These are phyloP conservation scores for Pomatostomus ruficeps DNA, from an alignment of 2,113 vertebrate species.

Conservation along the genomic window DNA sequence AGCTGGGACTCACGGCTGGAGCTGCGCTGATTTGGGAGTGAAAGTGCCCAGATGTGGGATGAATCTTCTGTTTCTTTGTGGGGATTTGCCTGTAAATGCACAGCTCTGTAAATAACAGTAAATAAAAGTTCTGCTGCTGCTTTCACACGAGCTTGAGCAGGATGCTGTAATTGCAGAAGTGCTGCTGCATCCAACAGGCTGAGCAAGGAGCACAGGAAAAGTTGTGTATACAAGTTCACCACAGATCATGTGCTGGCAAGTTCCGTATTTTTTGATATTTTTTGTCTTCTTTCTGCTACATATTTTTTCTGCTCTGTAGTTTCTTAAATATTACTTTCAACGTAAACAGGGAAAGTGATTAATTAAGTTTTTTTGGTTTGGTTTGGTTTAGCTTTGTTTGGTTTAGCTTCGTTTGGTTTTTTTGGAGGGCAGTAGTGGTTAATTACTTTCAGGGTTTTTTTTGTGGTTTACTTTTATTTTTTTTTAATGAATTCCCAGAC, in stretches of 20 bases:
- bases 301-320: background rate
- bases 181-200: background rate
- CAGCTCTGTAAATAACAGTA: background rate
- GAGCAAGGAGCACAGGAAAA: background rate
- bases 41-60: background rate
- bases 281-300: background rate
- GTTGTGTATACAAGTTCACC: background rate
- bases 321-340: background rate
- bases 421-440: background rate
- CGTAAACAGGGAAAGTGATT: background rate
- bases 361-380: background rate
- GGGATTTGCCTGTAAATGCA: background rate
- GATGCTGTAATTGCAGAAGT: background rate
- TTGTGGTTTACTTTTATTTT: background rate
- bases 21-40: background rate
- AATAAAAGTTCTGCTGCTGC: background rate
- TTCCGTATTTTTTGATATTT: background rate
- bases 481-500: background rate
- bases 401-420: too few species aligned
- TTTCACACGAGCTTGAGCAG: background rate
- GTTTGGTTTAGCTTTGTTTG: too few species aligned
- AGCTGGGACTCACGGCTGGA: background rate
- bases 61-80: background rate
- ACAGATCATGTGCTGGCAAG: fast-evolving
- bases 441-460: background rate